Evolutionary conservation across 23 tunicate genomes (phyloP), one percentile per base, ranked within the genome.

Genomic region (Trididemnum miniatum): DNA sequence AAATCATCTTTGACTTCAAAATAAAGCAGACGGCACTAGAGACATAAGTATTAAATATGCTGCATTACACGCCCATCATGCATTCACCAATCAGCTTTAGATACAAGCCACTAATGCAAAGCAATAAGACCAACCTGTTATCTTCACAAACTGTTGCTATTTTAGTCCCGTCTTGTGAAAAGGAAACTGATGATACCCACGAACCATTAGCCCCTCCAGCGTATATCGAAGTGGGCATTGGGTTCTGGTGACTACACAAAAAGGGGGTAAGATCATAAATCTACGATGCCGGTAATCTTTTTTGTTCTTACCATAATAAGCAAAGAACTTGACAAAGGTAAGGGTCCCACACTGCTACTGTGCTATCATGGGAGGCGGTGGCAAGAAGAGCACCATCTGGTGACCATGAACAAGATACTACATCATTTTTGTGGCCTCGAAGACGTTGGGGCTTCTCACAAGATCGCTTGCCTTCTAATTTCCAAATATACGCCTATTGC

Each of bases 61-160:
- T 15, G 26, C 23, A n/a, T n/a, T n/a, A n/a, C n/a, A n/a, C n/a
- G 18, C 18, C 18, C 57, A 49, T 49, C 57, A 49, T 49, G 57
- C 57, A 49, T 18, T 49, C 57, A 49, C 18, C 57, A 49, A 12
- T 49, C 57, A n/a, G n/a, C n/a, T n/a, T 32, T 29, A 31, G 32
- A n/a, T 63, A 22, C 4, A 24, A n/a, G 5, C 69, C 15, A 69
- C 91, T 49, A n/a, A n/a, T n/a, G n/a, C n/a, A n/a, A n/a, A n/a
- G n/a, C n/a, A n/a, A n/a, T n/a, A n/a, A n/a, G n/a, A n/a, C n/a
- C 30, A 22, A 93, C 98, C 79, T 79, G 72, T 88, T 84, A 54
- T 93, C 98, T 75, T 93, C 98, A 57, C 98, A 93, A n/a, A 85
- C 83, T 51, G 98, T 93, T 15, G 90, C 93, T 54, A 93, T 80